Conservation (phyloP, 2,113 vertebrate species). For the Psittacara wagleri region DNA sequence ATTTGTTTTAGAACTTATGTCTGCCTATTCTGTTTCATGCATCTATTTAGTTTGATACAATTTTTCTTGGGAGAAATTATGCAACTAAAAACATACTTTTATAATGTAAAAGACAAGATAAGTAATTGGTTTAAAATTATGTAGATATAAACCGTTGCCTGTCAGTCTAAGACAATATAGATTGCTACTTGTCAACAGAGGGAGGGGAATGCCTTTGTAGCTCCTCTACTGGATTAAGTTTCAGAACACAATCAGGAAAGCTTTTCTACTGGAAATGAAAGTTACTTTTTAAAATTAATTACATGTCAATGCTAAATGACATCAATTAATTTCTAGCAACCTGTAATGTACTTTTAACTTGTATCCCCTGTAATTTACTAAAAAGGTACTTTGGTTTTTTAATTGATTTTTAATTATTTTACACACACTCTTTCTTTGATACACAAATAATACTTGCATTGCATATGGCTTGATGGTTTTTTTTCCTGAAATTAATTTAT, state of each 20-base stretch:
- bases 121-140: conserved; percentile 34
- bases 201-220: conserved; percentile 13
- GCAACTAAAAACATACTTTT: conserved; percentile 16
- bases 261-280: conserved; percentile 40
- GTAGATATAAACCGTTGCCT: conserved; percentile 9
- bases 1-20: conserved; percentile 7
- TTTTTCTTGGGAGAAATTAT: conserved; percentile 11
- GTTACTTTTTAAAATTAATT: conserved; percentile 49
- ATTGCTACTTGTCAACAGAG: conserved; percentile 42
- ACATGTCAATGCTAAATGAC: conserved; percentile 29
- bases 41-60: neutral
- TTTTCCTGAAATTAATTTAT: neutral
- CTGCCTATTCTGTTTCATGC: neutral
- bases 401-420: conserved; percentile 51
- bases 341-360: conserved; percentile 26
- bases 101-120: conserved; percentile 19
- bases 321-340: conserved; percentile 47
- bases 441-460: neutral
- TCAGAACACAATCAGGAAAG: conserved; percentile 2
- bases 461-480: neutral
- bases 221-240: conserved; percentile 38
- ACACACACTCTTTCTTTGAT: neutral
- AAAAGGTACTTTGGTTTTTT: conserved; percentile 33
- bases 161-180: conserved; percentile 43
- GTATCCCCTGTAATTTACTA: conserved; percentile 28